Evolutionary conservation across 92 coral and sea anemone species (phyloP).

Genomic region (Ricordea florida): DNA sequence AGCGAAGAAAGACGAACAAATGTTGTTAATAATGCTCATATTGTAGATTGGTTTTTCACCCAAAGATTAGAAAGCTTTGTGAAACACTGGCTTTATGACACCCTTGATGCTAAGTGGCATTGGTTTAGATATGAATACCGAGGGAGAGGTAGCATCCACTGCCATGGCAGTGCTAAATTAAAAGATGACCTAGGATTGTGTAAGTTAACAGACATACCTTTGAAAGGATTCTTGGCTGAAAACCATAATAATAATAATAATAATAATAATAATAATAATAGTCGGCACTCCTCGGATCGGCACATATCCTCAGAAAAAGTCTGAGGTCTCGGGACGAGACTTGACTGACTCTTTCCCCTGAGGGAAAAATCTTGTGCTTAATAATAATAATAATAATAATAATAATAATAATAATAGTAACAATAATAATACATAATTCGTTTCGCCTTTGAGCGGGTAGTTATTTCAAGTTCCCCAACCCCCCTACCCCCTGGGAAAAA

Average conservation of each 20-base stretch:
- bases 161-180: slow-evolving; percentile 78
- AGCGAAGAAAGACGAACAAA: slow-evolving; percentile 63
- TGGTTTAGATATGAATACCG: slow-evolving; percentile 87
- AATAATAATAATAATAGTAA: too few species aligned
- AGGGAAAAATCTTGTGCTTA: too few species aligned
- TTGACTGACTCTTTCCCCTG: too few species aligned
- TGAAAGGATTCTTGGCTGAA: slow-evolving; percentile 53
- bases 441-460: too few species aligned
- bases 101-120: slow-evolving; percentile 83
- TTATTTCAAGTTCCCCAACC: too few species aligned
- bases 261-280: too few species aligned
- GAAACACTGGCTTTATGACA: slow-evolving; percentile 78
- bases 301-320: too few species aligned
- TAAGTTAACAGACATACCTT: slow-evolving; percentile 47
- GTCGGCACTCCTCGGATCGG: too few species aligned
- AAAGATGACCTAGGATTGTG: slow-evolving; percentile 70
- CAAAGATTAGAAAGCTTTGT: slow-evolving; percentile 79
- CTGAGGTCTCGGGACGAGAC: too few species aligned
- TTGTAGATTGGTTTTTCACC: slow-evolving; percentile 84
- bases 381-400: too few species aligned
- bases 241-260: slow-evolving; percentile 27
- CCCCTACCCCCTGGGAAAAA: too few species aligned
- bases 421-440: too few species aligned
- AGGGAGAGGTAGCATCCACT: slow-evolving; percentile 81
- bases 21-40: slow-evolving; percentile 72